A percentile compares a stretch with the other conserved stretches of the same genome.
phyloP scores from a whole-genome alignment of 2,888 invertebrate genomes.

The Athalia cordata region DNA sequence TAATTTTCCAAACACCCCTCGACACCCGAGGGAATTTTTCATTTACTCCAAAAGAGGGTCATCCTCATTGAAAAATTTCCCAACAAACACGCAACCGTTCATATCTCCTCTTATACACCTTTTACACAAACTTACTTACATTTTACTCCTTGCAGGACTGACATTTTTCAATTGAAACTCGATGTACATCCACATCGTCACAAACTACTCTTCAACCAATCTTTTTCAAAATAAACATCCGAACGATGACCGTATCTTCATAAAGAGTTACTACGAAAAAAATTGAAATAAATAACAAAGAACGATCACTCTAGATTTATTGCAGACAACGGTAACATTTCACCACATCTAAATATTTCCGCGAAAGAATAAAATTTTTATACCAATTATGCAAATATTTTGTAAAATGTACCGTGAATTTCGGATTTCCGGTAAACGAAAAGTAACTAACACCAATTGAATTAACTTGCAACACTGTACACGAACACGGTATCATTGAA shows the following conservation, averaged over 20 bases:
- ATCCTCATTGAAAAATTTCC: not conserved
- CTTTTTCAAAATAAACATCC: not conserved
- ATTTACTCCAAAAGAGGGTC: constrained; percentile 1
- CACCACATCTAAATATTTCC: too few species aligned
- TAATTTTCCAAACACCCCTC: not conserved
- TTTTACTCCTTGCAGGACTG: constrained; percentile 3
- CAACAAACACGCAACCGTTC: constrained; percentile 5
- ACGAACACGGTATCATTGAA: not conserved
- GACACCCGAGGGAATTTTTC: not conserved
- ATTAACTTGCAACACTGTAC: not conserved
- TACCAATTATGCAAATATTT: too few species aligned
- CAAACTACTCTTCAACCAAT: too few species aligned
- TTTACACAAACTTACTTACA: not conserved
- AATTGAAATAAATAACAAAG: not conserved
- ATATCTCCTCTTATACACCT: constrained; percentile 10
- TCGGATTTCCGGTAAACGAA: too few species aligned
- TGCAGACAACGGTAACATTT: not conserved
- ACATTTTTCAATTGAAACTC: not conserved
- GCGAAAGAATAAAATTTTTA: too few species aligned
- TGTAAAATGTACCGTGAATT: not conserved
- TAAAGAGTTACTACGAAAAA: not conserved
- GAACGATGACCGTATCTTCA: not conserved
- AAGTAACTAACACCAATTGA: too few species aligned
- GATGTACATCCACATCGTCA: too few species aligned
- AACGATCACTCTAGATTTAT: not conserved